phyloP scores from a whole-genome alignment of 2,888 invertebrate genomes.

The Argyresthia goedartella region DNA sequence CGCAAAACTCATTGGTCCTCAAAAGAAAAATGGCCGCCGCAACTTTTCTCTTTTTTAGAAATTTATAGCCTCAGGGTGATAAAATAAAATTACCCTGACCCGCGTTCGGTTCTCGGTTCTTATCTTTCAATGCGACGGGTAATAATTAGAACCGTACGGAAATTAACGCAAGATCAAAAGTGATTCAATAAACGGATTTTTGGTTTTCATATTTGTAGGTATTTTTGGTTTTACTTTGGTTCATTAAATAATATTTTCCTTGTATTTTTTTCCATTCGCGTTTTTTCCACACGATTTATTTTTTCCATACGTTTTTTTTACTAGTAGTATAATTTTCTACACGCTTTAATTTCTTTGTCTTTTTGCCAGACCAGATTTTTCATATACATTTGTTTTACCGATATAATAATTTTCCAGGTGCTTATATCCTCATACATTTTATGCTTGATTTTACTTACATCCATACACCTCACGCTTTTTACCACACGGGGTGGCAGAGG shows the following conservation, averaged over 20 bases:
- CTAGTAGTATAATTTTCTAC: background rate
- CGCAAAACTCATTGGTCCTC: background rate
- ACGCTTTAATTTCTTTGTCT: too few relatives aligned
- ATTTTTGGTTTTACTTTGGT: background rate
- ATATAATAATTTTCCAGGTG: too few relatives aligned
- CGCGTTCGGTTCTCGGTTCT: slow-evolving; percentile 11
- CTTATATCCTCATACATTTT: too few relatives aligned
- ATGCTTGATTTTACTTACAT: too few relatives aligned
- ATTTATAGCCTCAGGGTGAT: slow-evolving; percentile 3
- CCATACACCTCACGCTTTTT: too few relatives aligned
- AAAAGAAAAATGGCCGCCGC: background rate
- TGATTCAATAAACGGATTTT: background rate
- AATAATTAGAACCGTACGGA: slow-evolving; percentile 9
- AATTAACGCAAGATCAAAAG: slow-evolving; percentile 10
- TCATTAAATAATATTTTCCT: background rate
- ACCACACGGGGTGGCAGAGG: too few relatives aligned
- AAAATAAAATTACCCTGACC: slow-evolving; percentile 10
- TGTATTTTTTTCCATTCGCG: too few relatives aligned
- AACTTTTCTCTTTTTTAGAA: background rate
- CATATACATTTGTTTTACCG: too few relatives aligned
- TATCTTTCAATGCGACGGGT: slow-evolving; percentile 1
- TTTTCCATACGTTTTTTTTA: background rate
- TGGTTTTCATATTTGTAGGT: background rate
- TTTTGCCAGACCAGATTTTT: too few relatives aligned
- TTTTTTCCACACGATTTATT: background rate